Conservation (phyloP, 2,888 invertebrate genomes). For the Drosophila nigricruria region DNA sequence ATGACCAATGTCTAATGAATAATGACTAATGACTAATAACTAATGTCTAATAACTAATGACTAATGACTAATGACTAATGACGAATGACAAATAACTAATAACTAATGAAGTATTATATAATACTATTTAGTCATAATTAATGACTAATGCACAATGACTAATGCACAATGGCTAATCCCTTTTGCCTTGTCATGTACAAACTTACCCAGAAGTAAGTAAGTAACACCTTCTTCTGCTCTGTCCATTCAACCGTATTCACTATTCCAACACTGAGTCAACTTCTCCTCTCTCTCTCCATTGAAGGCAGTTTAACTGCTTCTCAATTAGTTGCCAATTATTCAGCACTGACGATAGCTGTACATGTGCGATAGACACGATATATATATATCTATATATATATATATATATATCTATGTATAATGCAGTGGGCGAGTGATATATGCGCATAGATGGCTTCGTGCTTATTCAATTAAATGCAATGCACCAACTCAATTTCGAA, state of each 20-base stretch:
- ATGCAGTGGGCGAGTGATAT: conserved; percentile 32
- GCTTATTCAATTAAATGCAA: conserved; percentile 82
- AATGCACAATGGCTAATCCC: not conserved
- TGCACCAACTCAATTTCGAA: conserved; percentile 73
- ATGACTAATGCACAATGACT: not conserved
- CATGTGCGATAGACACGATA: conserved; percentile 9
- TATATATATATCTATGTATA: not conserved
- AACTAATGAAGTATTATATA: too few relatives aligned
- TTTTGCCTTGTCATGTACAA: not conserved
- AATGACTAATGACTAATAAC: not conserved
- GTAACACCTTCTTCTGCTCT: not conserved
- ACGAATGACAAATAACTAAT: not conserved
- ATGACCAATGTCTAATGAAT: not conserved
- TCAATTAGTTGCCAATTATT: conserved; percentile 72
- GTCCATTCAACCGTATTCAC: not conserved
- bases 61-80: not conserved
- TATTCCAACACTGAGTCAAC: not conserved
- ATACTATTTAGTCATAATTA: too few relatives aligned
- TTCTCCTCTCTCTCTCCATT: too few relatives aligned
- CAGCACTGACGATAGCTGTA: conserved; percentile 7
- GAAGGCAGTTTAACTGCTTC: conserved; percentile 47
- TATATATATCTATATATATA: conserved; percentile 5
- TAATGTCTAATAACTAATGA: not conserved
- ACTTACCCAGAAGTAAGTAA: too few relatives aligned
- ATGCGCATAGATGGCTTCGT: conserved; percentile 54